These are phyloP conservation scores for Thyatira batis DNA, from an alignment of 2,888 invertebrate species.

Conservation along the genomic window DNA sequence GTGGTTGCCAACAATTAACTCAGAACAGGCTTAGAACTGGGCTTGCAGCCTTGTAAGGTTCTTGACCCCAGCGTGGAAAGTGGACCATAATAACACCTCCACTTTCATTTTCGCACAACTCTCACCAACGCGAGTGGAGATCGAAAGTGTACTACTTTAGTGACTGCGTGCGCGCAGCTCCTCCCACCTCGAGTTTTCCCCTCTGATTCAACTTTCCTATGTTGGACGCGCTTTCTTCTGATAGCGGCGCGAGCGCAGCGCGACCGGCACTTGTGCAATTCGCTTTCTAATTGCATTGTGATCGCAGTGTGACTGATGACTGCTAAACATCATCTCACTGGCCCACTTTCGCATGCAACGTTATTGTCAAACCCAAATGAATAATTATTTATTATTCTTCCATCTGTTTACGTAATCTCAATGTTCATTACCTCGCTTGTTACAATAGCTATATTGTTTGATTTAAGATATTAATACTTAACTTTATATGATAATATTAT, in stretches of 20 bases:
- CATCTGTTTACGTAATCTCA: slow-evolving; percentile 20
- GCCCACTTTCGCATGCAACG: slow-evolving; percentile 59
- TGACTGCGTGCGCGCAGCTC: slow-evolving; percentile 73
- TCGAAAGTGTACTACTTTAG: slow-evolving; percentile 80
- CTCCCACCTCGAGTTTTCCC: slow-evolving; percentile 26
- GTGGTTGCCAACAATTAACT: slow-evolving; percentile 55
- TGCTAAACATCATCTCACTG: slow-evolving; percentile 64
- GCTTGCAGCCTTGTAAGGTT: slow-evolving; percentile 57
- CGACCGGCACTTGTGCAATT: slow-evolving; percentile 71
- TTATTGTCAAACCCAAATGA: slow-evolving; percentile 37
- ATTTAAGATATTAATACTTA: too few relatives aligned
- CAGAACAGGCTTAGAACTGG: slow-evolving; percentile 56
- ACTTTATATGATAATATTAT: too few relatives aligned
- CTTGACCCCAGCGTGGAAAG: slow-evolving; percentile 77
- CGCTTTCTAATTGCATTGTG: slow-evolving; percentile 81
- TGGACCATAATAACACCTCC: slow-evolving; percentile 79
- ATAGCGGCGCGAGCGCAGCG: slow-evolving; percentile 41
- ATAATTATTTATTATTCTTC: slow-evolving; percentile 25
- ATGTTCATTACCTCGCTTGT: too few relatives aligned
- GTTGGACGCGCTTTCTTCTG: slow-evolving; percentile 77
- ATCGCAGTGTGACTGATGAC: slow-evolving; percentile 66
- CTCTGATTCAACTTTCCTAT: slow-evolving; percentile 69
- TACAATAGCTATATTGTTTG: too few relatives aligned
- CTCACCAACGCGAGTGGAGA: slow-evolving; percentile 76
- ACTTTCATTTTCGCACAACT: slow-evolving; percentile 85